Evolutionary conservation across 2,888 invertebrate genomes (phyloP).

Genomic region (Drosophila heteroneura): DNA sequence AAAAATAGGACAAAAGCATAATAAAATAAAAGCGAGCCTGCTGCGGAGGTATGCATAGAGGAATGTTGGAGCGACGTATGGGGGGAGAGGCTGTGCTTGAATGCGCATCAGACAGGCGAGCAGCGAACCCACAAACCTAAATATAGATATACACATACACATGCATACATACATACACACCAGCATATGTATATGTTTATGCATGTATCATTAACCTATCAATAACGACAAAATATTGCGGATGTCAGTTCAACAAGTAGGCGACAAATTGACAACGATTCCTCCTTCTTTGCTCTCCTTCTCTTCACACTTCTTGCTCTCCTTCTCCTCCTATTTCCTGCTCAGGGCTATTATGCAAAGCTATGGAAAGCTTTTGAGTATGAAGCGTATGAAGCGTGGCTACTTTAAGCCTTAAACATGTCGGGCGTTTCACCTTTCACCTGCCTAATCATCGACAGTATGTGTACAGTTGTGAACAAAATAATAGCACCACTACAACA

Average conservation of each 20-base stretch:
- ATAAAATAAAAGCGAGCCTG: slow-evolving; percentile 36
- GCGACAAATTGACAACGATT: slow-evolving; percentile 48
- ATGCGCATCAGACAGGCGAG: slow-evolving; percentile 56
- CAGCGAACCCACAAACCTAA: slow-evolving; percentile 64
- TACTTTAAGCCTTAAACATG: slow-evolving; percentile 37
- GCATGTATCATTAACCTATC: slow-evolving; percentile 46
- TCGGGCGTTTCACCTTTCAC: slow-evolving; percentile 64
- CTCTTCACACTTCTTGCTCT: neutral
- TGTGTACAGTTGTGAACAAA: neutral
- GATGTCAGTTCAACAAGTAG: slow-evolving; percentile 68
- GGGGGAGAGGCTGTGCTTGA: slow-evolving; percentile 20
- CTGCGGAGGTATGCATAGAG: neutral
- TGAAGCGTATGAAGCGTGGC: slow-evolving; percentile 13
- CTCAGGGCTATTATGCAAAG: slow-evolving; percentile 47
- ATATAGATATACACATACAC: slow-evolving; percentile 55
- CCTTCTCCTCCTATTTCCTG: neutral
- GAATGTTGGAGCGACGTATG: neutral
- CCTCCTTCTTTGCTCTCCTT: neutral
- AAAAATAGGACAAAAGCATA: slow-evolving; percentile 72
- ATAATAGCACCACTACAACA: neutral
- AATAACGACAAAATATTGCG: slow-evolving; percentile 60
- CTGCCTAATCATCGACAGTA: slow-evolving; percentile 63
- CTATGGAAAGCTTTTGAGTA: slow-evolving; percentile 40
- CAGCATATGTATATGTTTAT: neutral
- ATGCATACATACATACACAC: slow-evolving; percentile 38